These are phyloP conservation scores for Atta texana DNA, from an alignment of 1,140 invertebrate species.

Conservation along the genomic window DNA sequence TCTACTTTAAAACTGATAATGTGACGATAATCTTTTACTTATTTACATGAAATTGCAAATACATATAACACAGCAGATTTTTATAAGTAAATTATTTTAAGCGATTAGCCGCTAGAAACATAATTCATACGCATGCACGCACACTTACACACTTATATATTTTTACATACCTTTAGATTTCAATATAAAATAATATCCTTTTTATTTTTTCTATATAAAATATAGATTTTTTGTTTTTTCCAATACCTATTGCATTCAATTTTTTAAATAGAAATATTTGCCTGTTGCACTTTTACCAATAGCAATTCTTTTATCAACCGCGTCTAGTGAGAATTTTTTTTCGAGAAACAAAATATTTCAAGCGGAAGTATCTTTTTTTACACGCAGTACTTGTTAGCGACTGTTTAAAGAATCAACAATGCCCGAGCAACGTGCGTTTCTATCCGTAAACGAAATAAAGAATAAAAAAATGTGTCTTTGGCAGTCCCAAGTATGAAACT, in stretches of 20 bases:
- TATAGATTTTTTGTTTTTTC: neutral
- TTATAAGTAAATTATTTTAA: constrained; percentile 12
- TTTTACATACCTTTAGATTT: constrained; percentile 16
- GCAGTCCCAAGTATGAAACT: constrained; percentile 31
- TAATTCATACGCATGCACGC: constrained; percentile 26
- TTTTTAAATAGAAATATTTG: constrained; percentile 29
- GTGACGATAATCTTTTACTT: neutral
- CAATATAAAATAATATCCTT: neutral
- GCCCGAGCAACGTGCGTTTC: neutral
- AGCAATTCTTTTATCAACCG: constrained; percentile 11
- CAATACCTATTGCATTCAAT: neutral
- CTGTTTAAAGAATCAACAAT: constrained; percentile 39
- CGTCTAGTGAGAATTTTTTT: constrained; percentile 12
- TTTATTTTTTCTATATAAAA: neutral
- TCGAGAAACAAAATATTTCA: constrained; percentile 18
- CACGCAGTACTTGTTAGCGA: constrained; percentile 14
- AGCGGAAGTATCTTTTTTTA: constrained; percentile 20
- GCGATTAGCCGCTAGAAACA: constrained; percentile 3
- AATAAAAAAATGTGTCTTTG: constrained; percentile 21
- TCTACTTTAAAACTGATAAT: neutral
- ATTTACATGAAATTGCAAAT: constrained; percentile 2
- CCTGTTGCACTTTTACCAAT: constrained; percentile 1
- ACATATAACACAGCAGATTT: neutral
- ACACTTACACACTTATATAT: neutral
- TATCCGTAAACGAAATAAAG: neutral